Percentiles rank a stretch among this genome's conserved stretches.
These are phyloP conservation scores for Drosophila paulistorum DNA, from an alignment of 1,140 invertebrate species.

Conservation along the genomic window DNA sequence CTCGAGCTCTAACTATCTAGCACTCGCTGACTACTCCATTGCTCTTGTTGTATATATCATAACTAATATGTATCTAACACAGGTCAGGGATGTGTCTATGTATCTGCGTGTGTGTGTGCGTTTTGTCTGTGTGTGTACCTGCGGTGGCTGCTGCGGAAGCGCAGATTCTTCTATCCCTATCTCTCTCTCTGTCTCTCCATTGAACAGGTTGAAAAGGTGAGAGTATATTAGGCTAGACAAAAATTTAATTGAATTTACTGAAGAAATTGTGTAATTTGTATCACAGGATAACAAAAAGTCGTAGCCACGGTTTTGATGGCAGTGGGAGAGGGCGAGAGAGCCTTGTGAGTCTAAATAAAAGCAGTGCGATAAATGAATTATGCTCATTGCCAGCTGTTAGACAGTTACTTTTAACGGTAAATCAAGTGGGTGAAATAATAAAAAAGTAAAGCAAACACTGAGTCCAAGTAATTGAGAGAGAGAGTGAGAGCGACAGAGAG, in stretches of 20 bases:
- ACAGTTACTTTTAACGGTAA: conserved; percentile 1
- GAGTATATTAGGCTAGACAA: background rate
- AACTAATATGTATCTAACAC: conserved; percentile 36
- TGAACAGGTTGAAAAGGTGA: background rate
- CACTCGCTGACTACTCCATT: conserved; percentile 1
- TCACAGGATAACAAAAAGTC: background rate
- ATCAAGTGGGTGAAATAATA: conserved; percentile 7
- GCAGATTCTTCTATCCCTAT: background rate
- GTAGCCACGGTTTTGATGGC: too few species aligned
- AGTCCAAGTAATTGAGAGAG: background rate
- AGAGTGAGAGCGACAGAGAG: too few species aligned
- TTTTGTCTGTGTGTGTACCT: conserved; percentile 4
- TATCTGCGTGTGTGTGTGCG: background rate
- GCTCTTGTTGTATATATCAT: conserved; percentile 14
- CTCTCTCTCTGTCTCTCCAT: too few species aligned
- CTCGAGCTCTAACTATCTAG: conserved; percentile 6
- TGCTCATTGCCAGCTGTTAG: conserved; percentile 2
- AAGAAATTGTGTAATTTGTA: too few species aligned
- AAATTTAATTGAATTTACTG: too few species aligned
- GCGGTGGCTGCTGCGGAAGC: conserved; percentile 28
- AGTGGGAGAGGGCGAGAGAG: background rate
- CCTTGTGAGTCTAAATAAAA: background rate
- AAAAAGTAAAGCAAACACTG: background rate
- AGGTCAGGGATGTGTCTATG: conserved; percentile 46
- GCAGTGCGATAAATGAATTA: conserved; percentile 8